phyloP scores from a whole-genome alignment of 2,888 invertebrate genomes.

The Stegophylla sp. region DNA sequence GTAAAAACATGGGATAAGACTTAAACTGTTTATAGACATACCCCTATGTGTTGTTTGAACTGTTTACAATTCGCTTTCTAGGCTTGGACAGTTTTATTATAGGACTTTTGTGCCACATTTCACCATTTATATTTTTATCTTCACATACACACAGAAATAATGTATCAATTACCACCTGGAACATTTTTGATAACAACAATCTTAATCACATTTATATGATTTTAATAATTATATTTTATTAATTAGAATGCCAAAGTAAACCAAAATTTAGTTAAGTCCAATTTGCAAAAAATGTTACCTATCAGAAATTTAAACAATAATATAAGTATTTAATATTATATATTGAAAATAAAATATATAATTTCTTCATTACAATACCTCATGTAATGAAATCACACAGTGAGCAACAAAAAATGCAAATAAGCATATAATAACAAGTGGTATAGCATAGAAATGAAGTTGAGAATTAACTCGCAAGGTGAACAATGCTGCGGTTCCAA shows the following conservation, averaged over 20 bases:
- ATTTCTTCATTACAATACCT: constrained; percentile 70
- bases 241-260: no score
- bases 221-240: not conserved
- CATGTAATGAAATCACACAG: constrained; percentile 89
- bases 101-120: constrained; percentile 62
- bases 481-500: constrained; percentile 79
- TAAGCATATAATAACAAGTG: constrained; percentile 82
- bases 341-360: not conserved
- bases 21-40: not conserved
- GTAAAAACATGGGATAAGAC: not conserved
- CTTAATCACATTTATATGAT: not conserved
- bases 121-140: constrained; percentile 83
- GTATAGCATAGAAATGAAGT: constrained; percentile 83
- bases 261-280: no score
- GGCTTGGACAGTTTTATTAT: constrained; percentile 48
- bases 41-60: constrained; percentile 3
- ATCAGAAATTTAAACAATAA: no score
- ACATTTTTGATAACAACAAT: constrained; percentile 61
- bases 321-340: not conserved
- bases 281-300: no score
- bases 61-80: constrained; percentile 49
- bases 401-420: constrained; percentile 93
- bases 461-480: constrained; percentile 76
- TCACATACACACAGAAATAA: constrained; percentile 93
- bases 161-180: constrained; percentile 92